These are phyloP conservation scores for Macrophya alboannulata DNA, from an alignment of 2,888 invertebrate genomes.

Conservation along the genomic window DNA sequence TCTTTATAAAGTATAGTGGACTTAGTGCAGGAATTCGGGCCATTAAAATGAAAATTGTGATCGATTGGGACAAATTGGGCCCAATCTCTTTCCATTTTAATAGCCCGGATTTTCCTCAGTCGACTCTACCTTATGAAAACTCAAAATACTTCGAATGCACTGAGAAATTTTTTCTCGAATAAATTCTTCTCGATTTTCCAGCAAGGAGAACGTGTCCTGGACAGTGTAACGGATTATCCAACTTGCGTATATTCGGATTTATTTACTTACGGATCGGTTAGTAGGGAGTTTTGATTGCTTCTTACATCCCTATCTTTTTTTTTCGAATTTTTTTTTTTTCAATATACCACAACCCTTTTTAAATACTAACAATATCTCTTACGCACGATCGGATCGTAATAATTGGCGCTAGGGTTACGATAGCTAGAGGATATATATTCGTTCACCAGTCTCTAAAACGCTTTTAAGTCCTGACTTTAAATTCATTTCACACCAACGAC, in stretches of 20 bases:
- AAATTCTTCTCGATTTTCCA: not conserved
- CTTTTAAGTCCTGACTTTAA: slow-evolving; percentile 76
- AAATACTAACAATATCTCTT: slow-evolving; percentile 75
- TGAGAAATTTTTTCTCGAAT: no score
- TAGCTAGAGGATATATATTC: not conserved
- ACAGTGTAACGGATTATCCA: not conserved
- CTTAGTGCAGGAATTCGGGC: no score
- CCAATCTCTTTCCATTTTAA: no score
- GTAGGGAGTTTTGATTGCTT: not conserved
- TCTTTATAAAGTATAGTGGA: no score
- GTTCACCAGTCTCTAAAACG: slow-evolving; percentile 53
- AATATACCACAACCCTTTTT: slow-evolving; percentile 62
- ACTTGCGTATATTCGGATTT: not conserved
- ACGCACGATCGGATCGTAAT: slow-evolving; percentile 78
- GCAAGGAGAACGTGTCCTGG: not conserved
- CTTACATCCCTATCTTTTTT: not conserved
- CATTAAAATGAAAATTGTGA: no score
- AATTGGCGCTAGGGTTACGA: slow-evolving; percentile 70
- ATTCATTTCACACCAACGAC: slow-evolving; percentile 78
- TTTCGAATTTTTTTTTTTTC: not conserved
- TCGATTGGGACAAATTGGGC: no score
- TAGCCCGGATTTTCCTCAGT: no score
- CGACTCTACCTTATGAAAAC: no score
- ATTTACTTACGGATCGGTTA: not conserved
- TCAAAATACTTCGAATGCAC: no score